Percentiles rank a stretch among this genome's conserved stretches.
phyloP scores from a whole-genome alignment of 2,113 vertebrate species.

The Hirundichthys speculiger region DNA sequence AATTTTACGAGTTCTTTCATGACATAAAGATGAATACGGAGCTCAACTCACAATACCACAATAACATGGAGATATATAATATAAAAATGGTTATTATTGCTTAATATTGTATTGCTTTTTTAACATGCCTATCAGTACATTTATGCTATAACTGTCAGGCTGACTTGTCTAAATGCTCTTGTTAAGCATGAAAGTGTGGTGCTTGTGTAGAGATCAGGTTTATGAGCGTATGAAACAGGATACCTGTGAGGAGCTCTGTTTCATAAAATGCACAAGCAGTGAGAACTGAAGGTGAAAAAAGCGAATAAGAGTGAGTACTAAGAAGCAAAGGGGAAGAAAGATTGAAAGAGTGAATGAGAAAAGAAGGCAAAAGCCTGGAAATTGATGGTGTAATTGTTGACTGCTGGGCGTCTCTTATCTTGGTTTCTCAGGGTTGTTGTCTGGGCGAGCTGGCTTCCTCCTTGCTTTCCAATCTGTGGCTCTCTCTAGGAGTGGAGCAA shows the following conservation, averaged over 20 bases:
- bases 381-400: constrained; percentile 76
- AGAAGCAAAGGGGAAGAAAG: constrained; percentile 35
- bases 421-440: constrained; percentile 68
- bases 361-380: constrained; percentile 51
- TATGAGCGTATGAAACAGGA: not conserved
- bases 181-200: not conserved
- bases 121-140: not conserved
- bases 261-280: constrained; percentile 17
- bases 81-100: no score
- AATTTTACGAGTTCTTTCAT: not conserved
- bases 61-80: no score
- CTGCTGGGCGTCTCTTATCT: constrained; percentile 74
- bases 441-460: constrained; percentile 40
- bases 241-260: constrained; percentile 3
- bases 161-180: not conserved
- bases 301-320: constrained; percentile 24
- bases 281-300: constrained; percentile 3
- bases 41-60: no score
- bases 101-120: not conserved
- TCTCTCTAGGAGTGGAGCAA: constrained; percentile 39
- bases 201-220: not conserved
- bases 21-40: no score
- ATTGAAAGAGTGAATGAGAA: constrained; percentile 37
- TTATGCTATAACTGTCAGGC: no score
- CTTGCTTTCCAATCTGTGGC: constrained; percentile 38